These are phyloP conservation scores for Mythimna pallens DNA, from an alignment of 2,888 invertebrate species.

Conservation along the genomic window DNA sequence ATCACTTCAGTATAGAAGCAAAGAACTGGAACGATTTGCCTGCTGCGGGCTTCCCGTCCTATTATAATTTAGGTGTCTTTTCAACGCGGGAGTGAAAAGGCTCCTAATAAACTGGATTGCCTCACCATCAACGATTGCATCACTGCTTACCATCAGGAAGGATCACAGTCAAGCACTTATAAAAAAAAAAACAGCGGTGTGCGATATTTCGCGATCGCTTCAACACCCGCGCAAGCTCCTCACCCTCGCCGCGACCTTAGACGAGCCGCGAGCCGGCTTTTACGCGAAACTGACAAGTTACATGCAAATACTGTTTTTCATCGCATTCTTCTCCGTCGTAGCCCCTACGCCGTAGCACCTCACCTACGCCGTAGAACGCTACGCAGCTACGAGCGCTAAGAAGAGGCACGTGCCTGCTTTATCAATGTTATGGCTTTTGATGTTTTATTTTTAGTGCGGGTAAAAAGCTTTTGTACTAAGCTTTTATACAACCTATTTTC, in stretches of 20 bases:
- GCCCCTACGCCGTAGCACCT: conserved; percentile 48
- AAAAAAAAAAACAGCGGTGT: neutral
- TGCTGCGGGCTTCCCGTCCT: too few relatives aligned
- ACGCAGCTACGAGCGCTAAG: conserved; percentile 47
- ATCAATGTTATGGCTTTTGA: conserved; percentile 25
- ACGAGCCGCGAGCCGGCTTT: conserved; percentile 1
- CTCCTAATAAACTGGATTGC: too few relatives aligned
- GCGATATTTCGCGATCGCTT: neutral
- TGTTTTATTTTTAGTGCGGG: conserved; percentile 35
- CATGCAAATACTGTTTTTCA: conserved; percentile 26
- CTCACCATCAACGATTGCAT: too few relatives aligned
- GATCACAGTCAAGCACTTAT: too few relatives aligned
- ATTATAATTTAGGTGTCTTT: too few relatives aligned
- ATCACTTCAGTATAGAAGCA: neutral
- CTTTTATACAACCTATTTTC: conserved; percentile 5
- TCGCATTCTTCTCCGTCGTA: conserved; percentile 22
- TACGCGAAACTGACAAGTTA: conserved; percentile 8
- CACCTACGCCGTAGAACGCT: conserved; percentile 55
- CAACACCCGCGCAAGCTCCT: neutral
- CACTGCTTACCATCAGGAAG: too few relatives aligned
- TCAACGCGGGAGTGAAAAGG: too few relatives aligned
- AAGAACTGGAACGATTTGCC: too few relatives aligned
- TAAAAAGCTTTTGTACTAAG: conserved; percentile 7
- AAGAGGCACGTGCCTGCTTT: conserved; percentile 40
- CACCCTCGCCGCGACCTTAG: neutral